phyloP scores from a whole-genome alignment of 2,797 vertebrate genomes.

The Sparus aurata region DNA sequence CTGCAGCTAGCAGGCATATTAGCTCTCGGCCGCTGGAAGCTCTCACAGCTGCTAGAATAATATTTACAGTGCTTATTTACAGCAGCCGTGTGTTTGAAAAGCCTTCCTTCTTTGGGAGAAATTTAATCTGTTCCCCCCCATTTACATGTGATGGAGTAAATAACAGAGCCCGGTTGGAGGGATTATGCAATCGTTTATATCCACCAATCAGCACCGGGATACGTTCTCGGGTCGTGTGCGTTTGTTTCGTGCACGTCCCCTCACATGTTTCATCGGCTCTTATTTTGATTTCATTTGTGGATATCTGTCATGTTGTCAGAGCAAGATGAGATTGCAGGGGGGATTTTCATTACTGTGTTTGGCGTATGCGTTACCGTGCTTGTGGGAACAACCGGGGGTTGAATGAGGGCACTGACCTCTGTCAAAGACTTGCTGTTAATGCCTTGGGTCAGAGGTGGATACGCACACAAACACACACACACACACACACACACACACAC shows the following conservation, averaged over 20 bases:
- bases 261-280: conserved; percentile 43
- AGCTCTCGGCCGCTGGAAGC: conserved; percentile 57
- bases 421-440: conserved; percentile 60
- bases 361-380: conserved; percentile 32
- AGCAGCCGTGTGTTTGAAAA: conserved; percentile 63
- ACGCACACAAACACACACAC: conserved; percentile 23
- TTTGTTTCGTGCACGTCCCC: background rate
- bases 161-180: conserved; percentile 46
- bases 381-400: conserved; percentile 38
- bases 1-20: conserved; percentile 52
- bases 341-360: conserved; percentile 53
- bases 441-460: conserved; percentile 60
- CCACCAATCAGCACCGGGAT: conserved; percentile 40
- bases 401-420: conserved; percentile 62
- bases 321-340: conserved; percentile 49
- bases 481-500: background rate
- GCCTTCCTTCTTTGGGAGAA: conserved; percentile 53
- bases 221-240: conserved; percentile 9
- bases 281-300: conserved; percentile 55
- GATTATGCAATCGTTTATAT: conserved; percentile 68
- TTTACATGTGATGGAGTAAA: conserved; percentile 73
- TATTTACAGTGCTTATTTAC: conserved; percentile 75
- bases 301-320: conserved; percentile 51
- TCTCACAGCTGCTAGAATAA: conserved; percentile 65
- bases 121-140: conserved; percentile 49